Base-by-base conservation (phyloP, 2,888 invertebrate genomes). In the Cheilosia pagana region DNA sequence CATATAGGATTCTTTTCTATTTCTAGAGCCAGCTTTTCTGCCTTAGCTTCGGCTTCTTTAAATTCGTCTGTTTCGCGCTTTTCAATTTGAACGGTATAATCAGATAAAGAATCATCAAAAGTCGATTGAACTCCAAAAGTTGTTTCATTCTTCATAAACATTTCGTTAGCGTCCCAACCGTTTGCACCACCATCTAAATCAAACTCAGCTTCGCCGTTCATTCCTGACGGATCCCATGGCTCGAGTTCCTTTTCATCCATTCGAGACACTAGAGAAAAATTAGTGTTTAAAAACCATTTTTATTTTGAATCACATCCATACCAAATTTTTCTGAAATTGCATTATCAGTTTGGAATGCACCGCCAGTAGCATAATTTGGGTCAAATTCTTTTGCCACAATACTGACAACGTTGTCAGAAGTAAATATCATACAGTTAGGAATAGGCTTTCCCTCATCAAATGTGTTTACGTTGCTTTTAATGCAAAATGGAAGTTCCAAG, bases 91-190 rank as follows among this genome's bases (percentile, higher is more conserved):
- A 97, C 94, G 86, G 99, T 99, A 90, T 99, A 99, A 45, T 97
- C 97, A n/a, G 95, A 94, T 88, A 99, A 92, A 83, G 96, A 95
- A 89, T 98, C 96, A 90, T 98, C 98, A 91, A 97, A 99, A 2
- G 97, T 97, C 87, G 98, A 96, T 89, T 95, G 95, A 10, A 99
- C 97, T 70, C 98, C 98, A 92, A 98, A 98, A 87, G 96, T 94
- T 90, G 95, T 94, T 91, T 97, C 97, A 92, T 99, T 99, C 91
- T 96, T 97, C 87, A 95, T 94, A 92, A 99, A 99, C 99, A 99
- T 99, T 88, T 99, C 98, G 91, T 96, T 95, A 2, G 96, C 96
- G 93, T 98, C 97, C 99, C 99, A 99, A 78, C 99, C 99, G 93
- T 98, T 98, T 92, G 95, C 94, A 87, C 95, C 94, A 88, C 95